Base-by-base conservation (phyloP, 1,140 invertebrate species). In the Euura saliciscinereae region DNA sequence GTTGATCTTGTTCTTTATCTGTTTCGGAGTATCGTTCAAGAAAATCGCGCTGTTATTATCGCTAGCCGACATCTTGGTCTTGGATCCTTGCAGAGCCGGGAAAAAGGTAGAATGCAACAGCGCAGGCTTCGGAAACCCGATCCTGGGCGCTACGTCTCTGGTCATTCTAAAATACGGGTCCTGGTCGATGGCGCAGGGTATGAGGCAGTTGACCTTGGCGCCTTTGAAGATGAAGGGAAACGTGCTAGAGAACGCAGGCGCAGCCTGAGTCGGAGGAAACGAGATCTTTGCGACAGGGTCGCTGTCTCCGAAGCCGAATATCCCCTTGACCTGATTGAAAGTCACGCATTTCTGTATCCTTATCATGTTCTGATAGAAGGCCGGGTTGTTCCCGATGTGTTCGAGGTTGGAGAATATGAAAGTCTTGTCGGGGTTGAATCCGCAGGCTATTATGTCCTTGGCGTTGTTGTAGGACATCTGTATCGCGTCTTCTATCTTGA, bases 111-210 rank as follows among this genome's bases (percentile, higher is more conserved):
- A 97, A 87, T 99, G 98, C 0, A 99, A 83, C 1, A 99, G 85
- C 0, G 98, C 94, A n/a, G 98, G 99, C 84, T 99, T 99, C 0
- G 91, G 92, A 82, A 91, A 93, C 42, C 94, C 95, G 10, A 99
- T 87, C 72, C 92, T 92, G 0, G 98, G 97, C 0, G 98, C 96
- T 28, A 99, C 97, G 88, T 99, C 98, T 73, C 98, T 90, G 0
- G 97, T 98, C 98, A 99, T 99, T 71, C 98, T 91, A 86, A 99
- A 99, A 86, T 99, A 99, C 0, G 98, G 98, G 88, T 99, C 98
- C 91, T 99, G 99, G 91, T 99, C 99, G 80, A 99, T 99, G 44
- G 97, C 99, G 88, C 98, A 99, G 0, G 98, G 98, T 76, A 99
- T 98, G 2, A 99, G 89, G 82, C 97, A 99, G 4, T 94, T 94